Evolutionary conservation across 2,113 vertebrate genomes (phyloP).

Genomic region (Burhinus oedicnemus): DNA sequence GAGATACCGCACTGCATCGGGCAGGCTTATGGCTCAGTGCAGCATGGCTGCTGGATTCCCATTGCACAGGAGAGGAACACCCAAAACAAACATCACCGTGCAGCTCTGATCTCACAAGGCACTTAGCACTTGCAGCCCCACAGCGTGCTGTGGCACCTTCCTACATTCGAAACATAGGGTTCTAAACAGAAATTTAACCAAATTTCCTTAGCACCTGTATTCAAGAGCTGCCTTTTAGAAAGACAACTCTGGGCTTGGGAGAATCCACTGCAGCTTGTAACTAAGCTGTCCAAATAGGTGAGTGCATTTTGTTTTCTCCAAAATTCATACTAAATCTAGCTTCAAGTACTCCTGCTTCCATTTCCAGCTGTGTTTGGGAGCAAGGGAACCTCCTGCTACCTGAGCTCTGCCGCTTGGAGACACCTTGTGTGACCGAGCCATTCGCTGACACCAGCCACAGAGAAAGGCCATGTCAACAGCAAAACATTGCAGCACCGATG

Average conservation of each 20-base stretch:
- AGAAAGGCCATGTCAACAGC: background rate
- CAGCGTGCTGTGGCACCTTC: background rate
- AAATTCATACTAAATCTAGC: background rate
- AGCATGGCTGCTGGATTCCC: background rate
- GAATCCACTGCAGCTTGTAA: background rate
- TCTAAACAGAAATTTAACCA: background rate
- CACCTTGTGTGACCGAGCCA: fast-evolving
- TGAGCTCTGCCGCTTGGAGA: background rate
- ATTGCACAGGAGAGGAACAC: background rate
- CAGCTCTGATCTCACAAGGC: background rate
- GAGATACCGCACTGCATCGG: background rate
- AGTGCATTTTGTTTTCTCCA: background rate
- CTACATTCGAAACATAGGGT: background rate
- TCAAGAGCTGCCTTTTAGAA: background rate
- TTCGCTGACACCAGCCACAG: fast-evolving
- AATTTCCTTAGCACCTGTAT: background rate
- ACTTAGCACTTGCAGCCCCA: background rate
- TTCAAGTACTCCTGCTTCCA: background rate
- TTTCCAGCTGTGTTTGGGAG: background rate
- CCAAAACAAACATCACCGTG: background rate
- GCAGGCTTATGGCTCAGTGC: background rate
- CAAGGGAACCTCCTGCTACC: background rate
- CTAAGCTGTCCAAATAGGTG: background rate
- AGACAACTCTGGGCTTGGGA: background rate
- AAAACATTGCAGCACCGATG: background rate